Conservation (phyloP, 2,797 vertebrate species). For the Poecilia wingei region DNA sequence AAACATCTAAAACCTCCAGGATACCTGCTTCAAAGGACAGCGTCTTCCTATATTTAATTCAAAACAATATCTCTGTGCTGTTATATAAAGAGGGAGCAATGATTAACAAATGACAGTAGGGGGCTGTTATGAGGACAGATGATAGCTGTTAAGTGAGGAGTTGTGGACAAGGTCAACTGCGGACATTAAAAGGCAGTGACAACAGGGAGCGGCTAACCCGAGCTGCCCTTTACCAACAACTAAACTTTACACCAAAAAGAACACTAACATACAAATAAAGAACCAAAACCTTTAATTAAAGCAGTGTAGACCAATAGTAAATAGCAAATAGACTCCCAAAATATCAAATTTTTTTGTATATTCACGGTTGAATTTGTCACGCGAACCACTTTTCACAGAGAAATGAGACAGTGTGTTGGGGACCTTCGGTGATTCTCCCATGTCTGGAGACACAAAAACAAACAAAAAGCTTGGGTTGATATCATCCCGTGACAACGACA, state of each 20-base stretch:
- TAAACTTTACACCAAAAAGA: not conserved
- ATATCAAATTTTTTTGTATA: slow-evolving; percentile 43
- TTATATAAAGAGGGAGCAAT: not conserved
- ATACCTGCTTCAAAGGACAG: not conserved
- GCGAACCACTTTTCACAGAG: not conserved
- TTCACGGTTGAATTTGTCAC: slow-evolving; percentile 2
- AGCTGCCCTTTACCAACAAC: not conserved
- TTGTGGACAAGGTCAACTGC: not conserved
- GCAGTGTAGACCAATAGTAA: slow-evolving; percentile 47
- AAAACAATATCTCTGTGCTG: not conserved
- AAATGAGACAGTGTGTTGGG: slow-evolving; percentile 9
- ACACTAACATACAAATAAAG: not conserved
- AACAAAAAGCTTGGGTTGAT: slow-evolving; percentile 43
- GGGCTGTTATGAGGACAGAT: not conserved
- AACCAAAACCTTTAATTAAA: not conserved
- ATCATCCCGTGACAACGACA: slow-evolving; percentile 51
- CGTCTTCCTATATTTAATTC: not conserved
- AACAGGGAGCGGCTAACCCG: not conserved
- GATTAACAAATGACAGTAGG: not conserved
- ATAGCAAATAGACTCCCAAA: slow-evolving; percentile 11
- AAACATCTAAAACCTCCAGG: not conserved
- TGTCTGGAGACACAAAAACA: slow-evolving; percentile 47
- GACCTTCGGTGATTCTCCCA: slow-evolving; percentile 14
- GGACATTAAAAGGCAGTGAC: not conserved
- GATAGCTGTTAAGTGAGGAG: not conserved